Evolutionary conservation across 2,113 vertebrate species (phyloP).

Genomic region (Cacatua alba): DNA sequence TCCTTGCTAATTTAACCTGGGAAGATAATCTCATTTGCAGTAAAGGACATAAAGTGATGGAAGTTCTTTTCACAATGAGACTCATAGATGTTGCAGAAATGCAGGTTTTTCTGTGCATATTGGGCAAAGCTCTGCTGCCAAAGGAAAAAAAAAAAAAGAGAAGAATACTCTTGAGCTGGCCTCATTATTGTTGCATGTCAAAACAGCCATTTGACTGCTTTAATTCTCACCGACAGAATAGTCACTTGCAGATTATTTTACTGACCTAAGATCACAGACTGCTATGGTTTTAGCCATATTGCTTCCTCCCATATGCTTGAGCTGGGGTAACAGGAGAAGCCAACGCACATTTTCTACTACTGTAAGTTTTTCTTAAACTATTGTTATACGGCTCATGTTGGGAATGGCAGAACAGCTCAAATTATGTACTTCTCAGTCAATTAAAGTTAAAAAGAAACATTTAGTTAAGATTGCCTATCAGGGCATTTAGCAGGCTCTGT

Average conservation of each 20-base stretch:
- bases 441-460: not conserved
- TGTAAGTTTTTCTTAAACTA: not conserved
- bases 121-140: not conserved
- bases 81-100: not conserved
- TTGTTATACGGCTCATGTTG: not conserved
- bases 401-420: not conserved
- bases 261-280: not conserved
- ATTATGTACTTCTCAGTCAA: not conserved
- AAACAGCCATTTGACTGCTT: not conserved
- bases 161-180: not conserved
- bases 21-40: not conserved
- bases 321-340: not conserved
- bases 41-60: not conserved
- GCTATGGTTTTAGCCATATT: rapidly evolving
- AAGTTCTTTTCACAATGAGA: not conserved
- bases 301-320: not conserved
- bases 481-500: not conserved
- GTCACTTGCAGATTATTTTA: not conserved
- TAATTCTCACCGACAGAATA: not conserved
- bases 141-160: not conserved
- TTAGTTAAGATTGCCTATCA: not conserved
- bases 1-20: not conserved
- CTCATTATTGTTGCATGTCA: not conserved
- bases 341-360: not conserved
- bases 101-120: not conserved